phyloP scores from a whole-genome alignment of 1,140 invertebrate species.

The Brachionus paranguensis region DNA sequence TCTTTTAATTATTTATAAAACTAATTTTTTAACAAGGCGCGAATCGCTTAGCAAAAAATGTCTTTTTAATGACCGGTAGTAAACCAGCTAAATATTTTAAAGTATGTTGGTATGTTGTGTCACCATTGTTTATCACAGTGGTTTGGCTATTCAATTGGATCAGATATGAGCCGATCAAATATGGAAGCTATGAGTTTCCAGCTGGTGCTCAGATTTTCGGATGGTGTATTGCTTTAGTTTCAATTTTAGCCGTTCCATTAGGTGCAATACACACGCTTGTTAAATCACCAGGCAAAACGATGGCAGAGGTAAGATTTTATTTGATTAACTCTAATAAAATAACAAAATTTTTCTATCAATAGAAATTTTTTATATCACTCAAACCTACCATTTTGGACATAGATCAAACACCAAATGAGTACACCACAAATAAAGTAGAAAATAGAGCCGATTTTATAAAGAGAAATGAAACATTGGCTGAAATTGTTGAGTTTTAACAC shows the following conservation, averaged over 20 bases:
- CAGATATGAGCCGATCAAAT: conserved; percentile 68
- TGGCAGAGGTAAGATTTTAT: conserved; percentile 64
- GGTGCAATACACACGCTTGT: conserved; percentile 69
- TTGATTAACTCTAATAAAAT: no score
- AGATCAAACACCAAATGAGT: not conserved
- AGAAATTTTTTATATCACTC: conserved; percentile 7
- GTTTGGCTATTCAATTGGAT: conserved; percentile 68
- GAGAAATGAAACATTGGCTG: not conserved
- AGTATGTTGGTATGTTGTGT: conserved; percentile 73
- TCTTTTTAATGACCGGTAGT: conserved; percentile 78
- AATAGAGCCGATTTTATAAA: conserved; percentile 6
- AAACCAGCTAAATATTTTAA: conserved; percentile 72
- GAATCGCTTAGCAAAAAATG: conserved; percentile 68
- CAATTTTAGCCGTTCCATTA: conserved; percentile 75
- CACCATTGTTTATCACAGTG: conserved; percentile 73
- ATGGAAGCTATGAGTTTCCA: conserved; percentile 74
- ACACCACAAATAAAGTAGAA: not conserved
- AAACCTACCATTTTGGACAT: conserved; percentile 11
- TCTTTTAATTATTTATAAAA: conserved; percentile 38
- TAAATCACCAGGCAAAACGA: conserved; percentile 65
- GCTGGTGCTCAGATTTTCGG: conserved; percentile 75
- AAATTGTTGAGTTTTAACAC: not conserved
- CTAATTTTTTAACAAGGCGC: conserved; percentile 60
- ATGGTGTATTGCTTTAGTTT: conserved; percentile 75
- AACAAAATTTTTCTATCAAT: not conserved